Evolutionary conservation across 1,140 invertebrate genomes (phyloP).

Genomic region (Polyergus mexicanus): DNA sequence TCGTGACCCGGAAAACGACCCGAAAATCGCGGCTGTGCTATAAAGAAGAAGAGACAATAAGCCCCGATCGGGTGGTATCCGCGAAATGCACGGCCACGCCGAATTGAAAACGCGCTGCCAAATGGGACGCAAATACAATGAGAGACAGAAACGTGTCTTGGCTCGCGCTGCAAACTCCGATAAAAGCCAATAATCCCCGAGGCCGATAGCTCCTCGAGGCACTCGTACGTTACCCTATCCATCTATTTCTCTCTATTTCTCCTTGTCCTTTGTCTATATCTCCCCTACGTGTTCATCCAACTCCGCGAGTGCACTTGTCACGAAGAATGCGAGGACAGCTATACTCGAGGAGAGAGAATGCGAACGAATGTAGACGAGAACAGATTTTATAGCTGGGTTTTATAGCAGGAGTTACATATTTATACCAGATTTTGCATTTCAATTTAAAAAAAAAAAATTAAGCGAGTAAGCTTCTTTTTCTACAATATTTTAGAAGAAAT

Average conservation of each 20-base stretch:
- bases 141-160: conserved; percentile 73
- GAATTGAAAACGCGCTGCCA: conserved; percentile 80
- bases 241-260: neutral
- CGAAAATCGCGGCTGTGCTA: conserved; percentile 19
- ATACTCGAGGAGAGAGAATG: neutral
- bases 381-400: neutral
- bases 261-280: neutral
- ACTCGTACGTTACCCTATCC: neutral
- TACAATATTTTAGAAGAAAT: neutral
- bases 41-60: conserved; percentile 76
- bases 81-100: conserved; percentile 68
- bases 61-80: conserved; percentile 70
- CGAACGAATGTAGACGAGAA: neutral
- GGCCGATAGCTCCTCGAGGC: conserved; percentile 70
- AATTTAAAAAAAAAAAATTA: neutral
- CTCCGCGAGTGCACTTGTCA: neutral
- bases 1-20: conserved; percentile 58
- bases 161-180: conserved; percentile 74
- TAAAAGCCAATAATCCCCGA: conserved; percentile 81
- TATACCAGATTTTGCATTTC: neutral
- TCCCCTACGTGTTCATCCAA: neutral
- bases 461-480: neutral
- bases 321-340: neutral
- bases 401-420: no score
- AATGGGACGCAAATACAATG: conserved; percentile 81